Evolutionary conservation across 2,113 vertebrate species (phyloP), one percentile per base, ranked within the genome.

Genomic region (Glaucomys volans): DNA sequence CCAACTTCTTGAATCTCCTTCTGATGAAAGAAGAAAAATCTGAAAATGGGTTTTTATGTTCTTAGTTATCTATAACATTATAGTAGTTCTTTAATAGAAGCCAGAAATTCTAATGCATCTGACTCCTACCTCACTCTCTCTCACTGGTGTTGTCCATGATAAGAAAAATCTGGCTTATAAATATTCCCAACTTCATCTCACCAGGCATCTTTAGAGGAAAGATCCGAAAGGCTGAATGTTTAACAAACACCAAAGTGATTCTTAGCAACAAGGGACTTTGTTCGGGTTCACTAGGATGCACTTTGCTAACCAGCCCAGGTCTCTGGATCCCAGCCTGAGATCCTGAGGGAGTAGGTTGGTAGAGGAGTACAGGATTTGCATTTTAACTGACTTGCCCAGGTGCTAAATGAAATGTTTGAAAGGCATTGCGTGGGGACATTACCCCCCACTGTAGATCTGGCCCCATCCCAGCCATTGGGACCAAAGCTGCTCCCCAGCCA

Each of bases 401-500:
- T 54, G 18, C 4, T 57, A 54, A n/a, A 44, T 81, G 66, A 90
- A 90, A 42, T 40, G 17, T 28, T 52, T 52, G 81, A 42, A 54
- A 96, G 47, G 30, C 17, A 44, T 1, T 9, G 4, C 30, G 0
- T 9, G 11, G 59, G 75, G 74, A 28, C 24, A 30, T 76, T 54
- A 80, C 17, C 13, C 37, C 13, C 37, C 76, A 24, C 16, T 28
- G 16, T 28, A 57, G 83, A 91, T 54, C 3, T 75, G 88, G 87
- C 59, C 59, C 44, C 57, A 40, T 30, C 64, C 37, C 11, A 50
- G 64, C 54, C 28, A 26, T 88, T 64, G 66, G 71, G 64, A 44
- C 52, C 71, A 83, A 92, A 85, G 37, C 77, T 92, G 47, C 32
- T 92, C 71, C 72, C 88, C 88, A 87, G 81, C 81, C 81, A 66